Evolutionary conservation across 1,140 invertebrate genomes (phyloP).

Genomic region (Dendroctonus valens): DNA sequence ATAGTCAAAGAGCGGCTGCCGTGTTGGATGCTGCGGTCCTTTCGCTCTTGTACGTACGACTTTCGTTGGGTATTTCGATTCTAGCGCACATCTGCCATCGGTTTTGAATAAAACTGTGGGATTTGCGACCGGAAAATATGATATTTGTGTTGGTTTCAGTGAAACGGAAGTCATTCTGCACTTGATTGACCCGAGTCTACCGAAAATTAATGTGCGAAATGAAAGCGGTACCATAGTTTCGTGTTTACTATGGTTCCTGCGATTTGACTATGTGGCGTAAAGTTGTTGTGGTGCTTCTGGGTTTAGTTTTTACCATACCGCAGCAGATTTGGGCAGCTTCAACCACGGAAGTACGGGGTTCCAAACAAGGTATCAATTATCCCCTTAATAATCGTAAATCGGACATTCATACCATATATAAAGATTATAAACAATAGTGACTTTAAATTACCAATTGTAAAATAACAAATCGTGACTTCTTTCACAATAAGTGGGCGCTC

Average conservation of each 20-base stretch:
- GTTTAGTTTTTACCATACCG: neutral
- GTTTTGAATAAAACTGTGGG: neutral
- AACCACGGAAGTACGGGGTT: neutral
- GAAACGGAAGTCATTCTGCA: neutral
- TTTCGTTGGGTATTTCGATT: neutral
- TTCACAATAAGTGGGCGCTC: too few species aligned
- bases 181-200: neutral
- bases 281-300: slow-evolving; percentile 7
- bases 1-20: slow-evolving; percentile 1
- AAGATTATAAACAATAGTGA: too few species aligned
- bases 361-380: neutral
- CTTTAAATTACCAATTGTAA: too few species aligned
- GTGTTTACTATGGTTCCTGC: slow-evolving; percentile 5
- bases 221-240: slow-evolving; percentile 9
- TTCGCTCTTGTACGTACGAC: slow-evolving; percentile 9
- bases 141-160: neutral
- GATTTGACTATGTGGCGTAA: slow-evolving; percentile 22
- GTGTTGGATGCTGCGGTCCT: slow-evolving; percentile 10
- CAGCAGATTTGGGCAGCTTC: neutral
- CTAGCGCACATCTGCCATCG: slow-evolving; percentile 6
- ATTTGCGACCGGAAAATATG: slow-evolving; percentile 1
- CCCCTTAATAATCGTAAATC: too few species aligned
- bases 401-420: too few species aligned
- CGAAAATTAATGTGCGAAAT: neutral
- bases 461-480: too few species aligned